Base-by-base conservation (phyloP, 2,113 vertebrate genomes). In the Dasyurus viverrinus region DNA sequence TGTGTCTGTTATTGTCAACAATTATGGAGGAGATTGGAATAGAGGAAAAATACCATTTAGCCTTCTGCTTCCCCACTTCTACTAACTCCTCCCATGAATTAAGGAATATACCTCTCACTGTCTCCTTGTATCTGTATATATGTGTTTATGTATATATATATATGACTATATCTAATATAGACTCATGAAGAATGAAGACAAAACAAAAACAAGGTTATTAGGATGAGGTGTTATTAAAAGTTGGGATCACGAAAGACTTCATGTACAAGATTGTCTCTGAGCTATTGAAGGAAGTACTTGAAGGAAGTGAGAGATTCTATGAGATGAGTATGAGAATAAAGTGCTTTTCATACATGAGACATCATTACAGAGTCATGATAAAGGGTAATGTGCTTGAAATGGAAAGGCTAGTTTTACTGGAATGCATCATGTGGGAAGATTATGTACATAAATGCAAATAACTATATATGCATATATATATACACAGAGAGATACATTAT, bases 1-100 rank as follows among this genome's bases (percentile, higher is more conserved):
- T 84, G 68, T 84, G 68, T 84, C 68, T 84, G 68, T 42, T 84
- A 84, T 84, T 84, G 68, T 84, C 68, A 84, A 84, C 68, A 84
- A 84, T n/a, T 84, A 22, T 84, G 19, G 36, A 42, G 19, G 16
- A 84, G 68, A 84, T 42, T 22, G 68, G 68, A 84, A n/a, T 76
- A n/a, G n/a, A 42, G n/a, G n/a, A 42, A 84, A 42, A 84, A 7
- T 22, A 42, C 68, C n/a, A n/a, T 76, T n/a, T 42, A 57, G 55
- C 26, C 25, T 57, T 26, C 55, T 57, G 55, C 7, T 57, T 57
- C 25, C 25, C 26, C 55, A 57, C 26, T 57, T 27, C 55, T 57
- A 26, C 7, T 48, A 1, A 52, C 2, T 25, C 55, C 26, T 57
- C 26, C 55, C 30, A 57, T 26, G 26, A 27, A 57, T 26, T 55